A percentile compares a stretch with the other conserved stretches of the same genome.
Evolutionary conservation across 2,113 vertebrate genomes (phyloP).

Genomic region (Phylloscopus trochiloides): DNA sequence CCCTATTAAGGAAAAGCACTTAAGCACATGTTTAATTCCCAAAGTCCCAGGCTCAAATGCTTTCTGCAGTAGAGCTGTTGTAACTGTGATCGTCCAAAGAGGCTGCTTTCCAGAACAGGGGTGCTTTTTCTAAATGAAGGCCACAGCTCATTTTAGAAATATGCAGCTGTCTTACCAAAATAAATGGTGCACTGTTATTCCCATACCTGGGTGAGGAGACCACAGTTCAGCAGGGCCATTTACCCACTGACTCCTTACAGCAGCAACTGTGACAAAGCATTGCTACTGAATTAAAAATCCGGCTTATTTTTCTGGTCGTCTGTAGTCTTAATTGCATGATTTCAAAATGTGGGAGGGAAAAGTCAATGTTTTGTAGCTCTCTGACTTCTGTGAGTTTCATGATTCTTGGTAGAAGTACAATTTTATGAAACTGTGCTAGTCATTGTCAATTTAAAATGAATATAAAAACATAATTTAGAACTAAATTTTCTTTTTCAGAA

Average conservation of each 20-base stretch:
- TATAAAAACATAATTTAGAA: neutral
- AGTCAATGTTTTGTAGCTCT: neutral
- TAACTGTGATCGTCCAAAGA: neutral
- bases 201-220: neutral
- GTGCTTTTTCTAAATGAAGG: constrained; percentile 17
- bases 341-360: neutral
- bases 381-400: neutral
- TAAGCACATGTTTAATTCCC: constrained; percentile 51
- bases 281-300: neutral
- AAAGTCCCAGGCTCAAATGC: neutral
- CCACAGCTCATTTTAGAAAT: constrained; percentile 36
- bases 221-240: neutral
- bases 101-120: constrained; percentile 26
- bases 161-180: neutral
- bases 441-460: constrained; percentile 10
- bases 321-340: neutral
- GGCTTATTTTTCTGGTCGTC: neutral
- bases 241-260: neutral
- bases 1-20: constrained; percentile 34
- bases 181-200: neutral
- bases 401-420: neutral
- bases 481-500: constrained; percentile 16
- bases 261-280: neutral
- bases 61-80: neutral
- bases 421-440: neutral